These are phyloP conservation scores for Campylorhamphus procurvoides DNA, from an alignment of 2,113 vertebrate genomes.

Conservation along the genomic window DNA sequence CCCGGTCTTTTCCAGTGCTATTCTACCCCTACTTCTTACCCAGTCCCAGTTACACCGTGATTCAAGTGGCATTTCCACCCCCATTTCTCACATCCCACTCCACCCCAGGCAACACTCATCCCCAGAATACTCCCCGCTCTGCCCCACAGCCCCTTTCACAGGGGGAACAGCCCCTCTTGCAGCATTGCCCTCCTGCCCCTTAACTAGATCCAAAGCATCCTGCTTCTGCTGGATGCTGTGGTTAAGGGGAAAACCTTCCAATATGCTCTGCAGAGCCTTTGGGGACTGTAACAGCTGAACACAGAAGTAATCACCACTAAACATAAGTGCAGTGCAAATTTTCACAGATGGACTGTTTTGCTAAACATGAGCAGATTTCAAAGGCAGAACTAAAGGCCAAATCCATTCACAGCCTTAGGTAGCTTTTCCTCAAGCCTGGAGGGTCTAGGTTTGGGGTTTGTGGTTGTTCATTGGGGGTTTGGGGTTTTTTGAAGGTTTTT, in stretches of 20 bases:
- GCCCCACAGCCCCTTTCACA: background rate
- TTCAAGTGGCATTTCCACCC: background rate
- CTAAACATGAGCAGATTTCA: background rate
- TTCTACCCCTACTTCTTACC: background rate
- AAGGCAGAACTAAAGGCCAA: background rate
- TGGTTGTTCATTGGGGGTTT: background rate
- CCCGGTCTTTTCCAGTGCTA: background rate
- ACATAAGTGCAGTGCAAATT: background rate
- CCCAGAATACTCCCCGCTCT: background rate
- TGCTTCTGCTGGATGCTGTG: background rate
- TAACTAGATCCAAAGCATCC: background rate
- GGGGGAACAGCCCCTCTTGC: background rate
- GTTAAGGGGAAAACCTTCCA: background rate
- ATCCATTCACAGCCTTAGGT: background rate
- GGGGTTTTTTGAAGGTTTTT: background rate
- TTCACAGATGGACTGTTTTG: background rate
- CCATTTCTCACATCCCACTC: background rate
- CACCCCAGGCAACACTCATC: accelerated
- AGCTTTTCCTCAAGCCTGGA: background rate
- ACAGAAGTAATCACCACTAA: background rate
- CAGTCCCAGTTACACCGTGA: background rate
- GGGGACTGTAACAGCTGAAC: slow-evolving; percentile 1
- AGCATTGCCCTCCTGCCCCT: background rate
- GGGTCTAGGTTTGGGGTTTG: background rate
- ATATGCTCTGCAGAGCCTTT: background rate